Evolutionary conservation across 1,140 invertebrate species (phyloP).

Genomic region (Drosophila willistoni): DNA sequence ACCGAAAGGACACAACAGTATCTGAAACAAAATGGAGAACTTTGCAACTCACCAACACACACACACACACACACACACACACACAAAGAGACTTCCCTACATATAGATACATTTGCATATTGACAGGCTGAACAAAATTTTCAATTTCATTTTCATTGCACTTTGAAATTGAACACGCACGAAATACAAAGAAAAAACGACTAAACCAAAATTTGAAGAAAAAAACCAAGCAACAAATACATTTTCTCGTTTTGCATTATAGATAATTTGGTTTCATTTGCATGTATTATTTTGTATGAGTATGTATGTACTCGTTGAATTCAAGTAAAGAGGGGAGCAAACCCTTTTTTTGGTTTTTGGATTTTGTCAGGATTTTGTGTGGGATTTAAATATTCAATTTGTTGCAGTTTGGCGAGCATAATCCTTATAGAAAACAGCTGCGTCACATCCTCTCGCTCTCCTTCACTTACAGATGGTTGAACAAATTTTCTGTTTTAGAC

Average conservation of each 20-base stretch:
- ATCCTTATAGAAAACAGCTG: constrained; percentile 41
- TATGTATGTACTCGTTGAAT: too few species aligned
- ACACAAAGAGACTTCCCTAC: neutral
- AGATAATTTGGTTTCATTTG: constrained; percentile 65
- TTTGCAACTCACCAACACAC: constrained; percentile 6
- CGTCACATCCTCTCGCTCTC: constrained; percentile 7
- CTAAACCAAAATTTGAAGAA: constrained; percentile 25
- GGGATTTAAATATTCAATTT: constrained; percentile 79
- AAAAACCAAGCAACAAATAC: constrained; percentile 25
- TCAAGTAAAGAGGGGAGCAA: constrained; percentile 7
- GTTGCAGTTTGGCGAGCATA: constrained; percentile 26
- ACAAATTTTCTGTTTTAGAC: neutral
- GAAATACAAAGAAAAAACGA: constrained; percentile 17
- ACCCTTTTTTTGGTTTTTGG: constrained; percentile 61
- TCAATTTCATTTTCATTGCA: constrained; percentile 66
- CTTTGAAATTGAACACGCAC: constrained; percentile 57
- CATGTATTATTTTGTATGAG: constrained; percentile 53
- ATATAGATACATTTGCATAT: neutral
- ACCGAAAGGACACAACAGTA: constrained; percentile 35
- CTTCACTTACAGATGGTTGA: too few species aligned
- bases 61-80: neutral
- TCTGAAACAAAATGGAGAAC: constrained; percentile 27
- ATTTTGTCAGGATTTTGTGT: constrained; percentile 49
- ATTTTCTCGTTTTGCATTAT: constrained; percentile 44
- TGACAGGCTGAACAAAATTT: constrained; percentile 25